Conservation (phyloP, 2,797 vertebrate species). For the Bovichtus diacanthus region DNA sequence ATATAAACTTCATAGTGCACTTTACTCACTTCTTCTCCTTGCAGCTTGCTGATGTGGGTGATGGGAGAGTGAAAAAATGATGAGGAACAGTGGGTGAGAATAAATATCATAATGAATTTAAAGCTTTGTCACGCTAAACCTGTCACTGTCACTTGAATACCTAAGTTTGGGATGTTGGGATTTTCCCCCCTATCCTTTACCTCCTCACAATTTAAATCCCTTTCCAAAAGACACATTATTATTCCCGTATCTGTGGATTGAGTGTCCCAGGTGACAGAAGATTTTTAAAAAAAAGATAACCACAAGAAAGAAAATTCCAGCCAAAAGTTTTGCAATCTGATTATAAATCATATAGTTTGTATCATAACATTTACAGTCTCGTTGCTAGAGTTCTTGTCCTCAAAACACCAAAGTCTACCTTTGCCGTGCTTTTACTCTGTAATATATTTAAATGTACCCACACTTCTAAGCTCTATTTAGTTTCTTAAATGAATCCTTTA, state of each 20-base stretch:
- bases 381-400: not conserved
- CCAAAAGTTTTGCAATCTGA: conserved; percentile 36
- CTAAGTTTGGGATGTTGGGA: conserved; percentile 44
- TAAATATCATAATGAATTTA: conserved; percentile 67
- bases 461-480: conserved; percentile 49
- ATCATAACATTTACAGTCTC: conserved; percentile 9
- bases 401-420: not conserved
- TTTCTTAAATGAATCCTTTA: conserved; percentile 57
- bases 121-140: conserved; percentile 66
- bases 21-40: conserved; percentile 16
- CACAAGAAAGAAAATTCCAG: conserved; percentile 33
- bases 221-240: conserved; percentile 47
- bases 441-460: conserved; percentile 23
- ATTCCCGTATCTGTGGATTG: conserved; percentile 53
- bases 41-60: conserved; percentile 22
- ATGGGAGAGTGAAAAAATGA: conserved; percentile 53
- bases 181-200: conserved; percentile 12
- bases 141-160: conserved; percentile 63
- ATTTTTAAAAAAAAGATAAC: conserved; percentile 67
- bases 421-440: not conserved
- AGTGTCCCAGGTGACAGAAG: conserved; percentile 53
- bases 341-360: conserved; percentile 20
- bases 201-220: conserved; percentile 55
- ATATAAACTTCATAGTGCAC: conserved; percentile 21
- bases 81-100: conserved; percentile 65